phyloP scores from a whole-genome alignment of 2,888 invertebrate species.

The Microctonus brassicae region DNA sequence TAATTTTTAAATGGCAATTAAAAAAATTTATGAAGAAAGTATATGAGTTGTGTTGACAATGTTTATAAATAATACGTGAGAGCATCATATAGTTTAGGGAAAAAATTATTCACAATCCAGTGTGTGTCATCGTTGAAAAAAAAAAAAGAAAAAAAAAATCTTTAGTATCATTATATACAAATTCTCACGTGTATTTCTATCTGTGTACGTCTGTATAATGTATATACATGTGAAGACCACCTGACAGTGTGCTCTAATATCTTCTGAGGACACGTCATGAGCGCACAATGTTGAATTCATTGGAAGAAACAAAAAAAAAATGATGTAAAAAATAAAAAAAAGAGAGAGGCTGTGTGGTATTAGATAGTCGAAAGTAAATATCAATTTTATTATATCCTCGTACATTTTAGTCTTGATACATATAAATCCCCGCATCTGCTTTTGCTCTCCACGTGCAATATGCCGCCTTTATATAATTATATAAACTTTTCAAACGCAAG shows the following conservation, averaged over 20 bases:
- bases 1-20: not conserved
- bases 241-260: not conserved
- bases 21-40: not conserved
- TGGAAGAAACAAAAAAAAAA: too few species aligned
- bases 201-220: not conserved
- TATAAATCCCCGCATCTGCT: slow-evolving; percentile 14
- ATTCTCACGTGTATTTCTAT: not conserved
- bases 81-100: not conserved
- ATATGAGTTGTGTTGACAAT: not conserved
- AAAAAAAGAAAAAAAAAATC: too few species aligned
- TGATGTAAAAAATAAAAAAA: not conserved
- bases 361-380: not conserved
- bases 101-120: not conserved
- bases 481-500: slow-evolving; percentile 12
- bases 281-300: too few species aligned
- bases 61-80: not conserved
- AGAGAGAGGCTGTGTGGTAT: not conserved
- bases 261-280: not conserved
- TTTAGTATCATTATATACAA: not conserved
- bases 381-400: not conserved
- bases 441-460: not conserved
- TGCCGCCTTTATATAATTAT: not conserved
- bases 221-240: too few species aligned
- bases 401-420: not conserved
- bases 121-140: slow-evolving; percentile 6